Percentiles rank a stretch among this genome's conserved stretches.
Conservation (phyloP, 2,888 invertebrate genomes). For the Euplexia lucipara region DNA sequence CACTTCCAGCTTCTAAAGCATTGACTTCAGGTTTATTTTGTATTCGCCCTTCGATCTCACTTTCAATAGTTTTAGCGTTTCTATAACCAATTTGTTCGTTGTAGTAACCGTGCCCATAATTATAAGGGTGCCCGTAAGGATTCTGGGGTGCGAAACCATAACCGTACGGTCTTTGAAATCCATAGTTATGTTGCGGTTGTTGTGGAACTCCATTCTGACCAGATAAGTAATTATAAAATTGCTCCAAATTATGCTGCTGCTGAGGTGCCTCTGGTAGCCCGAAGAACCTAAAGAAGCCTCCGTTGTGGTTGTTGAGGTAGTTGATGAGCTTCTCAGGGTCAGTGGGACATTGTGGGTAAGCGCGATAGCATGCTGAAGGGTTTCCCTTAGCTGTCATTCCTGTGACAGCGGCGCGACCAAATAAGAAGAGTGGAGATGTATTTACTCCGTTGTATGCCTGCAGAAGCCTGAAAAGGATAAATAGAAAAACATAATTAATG, state of each 20-base stretch:
- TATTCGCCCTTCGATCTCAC: slow-evolving; percentile 78
- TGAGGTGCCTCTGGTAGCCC: slow-evolving; percentile 83
- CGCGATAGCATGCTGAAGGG: slow-evolving; percentile 91
- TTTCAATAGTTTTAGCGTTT: slow-evolving; percentile 63
- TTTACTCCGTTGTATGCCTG: slow-evolving; percentile 89
- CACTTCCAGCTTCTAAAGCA: slow-evolving; percentile 51
- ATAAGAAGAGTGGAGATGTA: slow-evolving; percentile 93
- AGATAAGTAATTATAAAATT: slow-evolving; percentile 81
- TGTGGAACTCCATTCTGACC: slow-evolving; percentile 67
- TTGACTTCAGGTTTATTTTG: slow-evolving; percentile 75
- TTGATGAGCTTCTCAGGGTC: slow-evolving; percentile 93
- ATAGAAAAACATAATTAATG: not conserved
- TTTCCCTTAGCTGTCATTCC: slow-evolving; percentile 93
- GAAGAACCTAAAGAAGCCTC: slow-evolving; percentile 96
- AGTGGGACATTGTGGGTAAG: slow-evolving; percentile 94
- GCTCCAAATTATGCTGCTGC: slow-evolving; percentile 77
- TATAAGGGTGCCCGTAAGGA: slow-evolving; percentile 55
- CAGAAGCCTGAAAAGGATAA: slow-evolving; percentile 87
- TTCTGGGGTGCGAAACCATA: slow-evolving; percentile 56
- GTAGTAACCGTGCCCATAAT: slow-evolving; percentile 70
- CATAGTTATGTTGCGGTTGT: slow-evolving; percentile 49
- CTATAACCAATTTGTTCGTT: slow-evolving; percentile 66
- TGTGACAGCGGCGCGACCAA: slow-evolving; percentile 94
- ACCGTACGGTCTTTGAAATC: slow-evolving; percentile 43
- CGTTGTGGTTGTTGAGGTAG: slow-evolving; percentile 96